A percentile compares a stretch with the other conserved stretches of the same genome.
Evolutionary conservation across 2,797 vertebrate genomes (phyloP).

Genomic region (Lutjanus argentimaculatus): DNA sequence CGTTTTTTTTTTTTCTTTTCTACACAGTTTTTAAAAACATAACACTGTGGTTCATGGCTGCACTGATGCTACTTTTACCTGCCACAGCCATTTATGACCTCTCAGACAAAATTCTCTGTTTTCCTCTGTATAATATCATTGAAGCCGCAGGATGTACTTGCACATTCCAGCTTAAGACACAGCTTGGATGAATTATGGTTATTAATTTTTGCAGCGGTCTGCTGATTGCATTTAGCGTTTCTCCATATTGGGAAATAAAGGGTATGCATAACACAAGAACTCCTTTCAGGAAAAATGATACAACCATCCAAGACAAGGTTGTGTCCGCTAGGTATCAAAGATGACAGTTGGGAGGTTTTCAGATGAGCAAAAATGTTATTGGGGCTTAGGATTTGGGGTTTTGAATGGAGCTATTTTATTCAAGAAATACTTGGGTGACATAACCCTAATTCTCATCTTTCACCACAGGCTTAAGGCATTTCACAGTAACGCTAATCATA

Average conservation of each 20-base stretch:
- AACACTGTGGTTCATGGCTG: constrained; percentile 37
- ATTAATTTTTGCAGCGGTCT: constrained; percentile 67
- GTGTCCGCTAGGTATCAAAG: constrained; percentile 48
- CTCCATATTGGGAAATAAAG: constrained; percentile 29
- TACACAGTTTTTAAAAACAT: constrained; percentile 43
- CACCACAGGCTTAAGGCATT: constrained; percentile 57
- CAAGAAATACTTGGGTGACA: constrained; percentile 59
- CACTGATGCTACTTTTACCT: constrained; percentile 53
- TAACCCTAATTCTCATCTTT: constrained; percentile 65
- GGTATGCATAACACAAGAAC: constrained; percentile 53
- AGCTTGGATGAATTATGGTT: constrained; percentile 64
- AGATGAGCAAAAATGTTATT: constrained; percentile 52
- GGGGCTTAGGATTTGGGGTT: constrained; percentile 47
- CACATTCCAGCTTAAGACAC: constrained; percentile 70
- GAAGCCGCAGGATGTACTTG: constrained; percentile 61
- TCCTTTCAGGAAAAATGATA: constrained; percentile 50
- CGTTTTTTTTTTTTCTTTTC: constrained; percentile 7
- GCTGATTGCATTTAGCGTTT: constrained; percentile 62
- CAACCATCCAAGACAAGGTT: constrained; percentile 41
- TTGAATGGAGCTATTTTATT: constrained; percentile 54
- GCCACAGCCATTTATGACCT: constrained; percentile 58
- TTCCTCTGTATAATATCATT: constrained; percentile 75
- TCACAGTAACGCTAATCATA: constrained; percentile 59
- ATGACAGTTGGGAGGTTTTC: constrained; percentile 58
- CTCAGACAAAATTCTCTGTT: constrained; percentile 67